These are phyloP conservation scores for Platycheirus rosarum DNA, from an alignment of 2,888 invertebrate genomes.

Conservation along the genomic window DNA sequence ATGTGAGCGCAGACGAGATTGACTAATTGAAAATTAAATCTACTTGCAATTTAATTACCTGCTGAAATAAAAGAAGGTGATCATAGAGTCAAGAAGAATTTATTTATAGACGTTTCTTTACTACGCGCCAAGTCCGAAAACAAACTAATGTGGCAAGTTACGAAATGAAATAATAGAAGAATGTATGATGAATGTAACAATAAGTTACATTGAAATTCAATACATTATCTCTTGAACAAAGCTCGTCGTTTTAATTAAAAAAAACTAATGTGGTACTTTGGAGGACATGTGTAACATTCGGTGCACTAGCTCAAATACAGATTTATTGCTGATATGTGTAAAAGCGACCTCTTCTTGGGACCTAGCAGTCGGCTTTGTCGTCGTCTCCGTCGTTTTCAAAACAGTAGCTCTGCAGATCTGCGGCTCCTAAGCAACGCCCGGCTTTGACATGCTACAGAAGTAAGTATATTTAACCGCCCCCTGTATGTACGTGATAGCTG, in stretches of 20 bases:
- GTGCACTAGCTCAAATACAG: conserved; percentile 24
- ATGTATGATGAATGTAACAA: conserved; percentile 35
- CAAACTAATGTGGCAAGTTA: conserved; percentile 32
- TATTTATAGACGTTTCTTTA: no score
- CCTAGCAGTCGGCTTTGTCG: no score
- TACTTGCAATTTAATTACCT: conserved; percentile 73
- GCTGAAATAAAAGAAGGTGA: conserved; percentile 68
- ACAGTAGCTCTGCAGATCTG: neutral
- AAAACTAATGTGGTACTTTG: conserved; percentile 43
- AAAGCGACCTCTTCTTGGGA: conserved; percentile 25
- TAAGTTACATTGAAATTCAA: conserved; percentile 37
- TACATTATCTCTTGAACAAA: conserved; percentile 15
- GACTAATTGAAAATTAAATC: conserved; percentile 74
- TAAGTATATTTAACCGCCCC: conserved; percentile 46
- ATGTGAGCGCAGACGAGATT: conserved; percentile 44
- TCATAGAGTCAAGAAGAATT: conserved; percentile 52
- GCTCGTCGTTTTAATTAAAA: conserved; percentile 41
- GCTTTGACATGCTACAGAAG: conserved; percentile 36
- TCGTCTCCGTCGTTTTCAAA: neutral
- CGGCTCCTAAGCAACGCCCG: conserved; percentile 2
- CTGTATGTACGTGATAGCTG: conserved; percentile 25
- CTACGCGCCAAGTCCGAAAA: no score
- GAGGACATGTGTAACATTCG: conserved; percentile 49
- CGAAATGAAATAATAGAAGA: conserved; percentile 12
- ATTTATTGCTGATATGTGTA: conserved; percentile 56